Conservation (phyloP, 2,888 invertebrate genomes). For the Heteropelma amictum region DNA sequence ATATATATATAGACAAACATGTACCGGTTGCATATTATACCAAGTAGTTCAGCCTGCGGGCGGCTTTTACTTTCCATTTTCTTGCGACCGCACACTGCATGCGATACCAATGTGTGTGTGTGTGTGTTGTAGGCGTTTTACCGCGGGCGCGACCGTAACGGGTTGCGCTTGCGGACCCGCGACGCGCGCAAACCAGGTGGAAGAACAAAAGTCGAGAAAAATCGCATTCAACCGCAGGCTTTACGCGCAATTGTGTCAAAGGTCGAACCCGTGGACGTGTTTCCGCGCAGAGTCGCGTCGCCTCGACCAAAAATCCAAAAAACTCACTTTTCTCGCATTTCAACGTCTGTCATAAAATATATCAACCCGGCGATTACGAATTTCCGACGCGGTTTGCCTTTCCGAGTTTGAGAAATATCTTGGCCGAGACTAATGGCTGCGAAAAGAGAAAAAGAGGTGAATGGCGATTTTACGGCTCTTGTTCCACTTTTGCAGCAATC, state of each 20-base stretch:
- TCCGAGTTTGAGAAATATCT: no score
- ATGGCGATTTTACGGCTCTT: no score
- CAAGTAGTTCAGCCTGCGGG: constrained; percentile 58
- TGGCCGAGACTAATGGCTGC: no score
- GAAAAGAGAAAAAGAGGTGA: no score
- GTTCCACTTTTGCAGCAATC: no score
- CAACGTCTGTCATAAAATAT: no score
- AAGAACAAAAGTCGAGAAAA: constrained; percentile 51
- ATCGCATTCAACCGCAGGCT: constrained; percentile 16
- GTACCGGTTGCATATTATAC: no score
- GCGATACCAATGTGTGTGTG: background rate
- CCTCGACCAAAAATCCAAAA: no score
- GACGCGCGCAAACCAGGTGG: constrained; percentile 4
- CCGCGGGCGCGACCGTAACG: constrained; percentile 51
- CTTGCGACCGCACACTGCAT: constrained; percentile 59
- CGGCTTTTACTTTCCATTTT: constrained; percentile 73
- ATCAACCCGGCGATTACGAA: no score
- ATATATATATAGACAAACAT: constrained; percentile 57
- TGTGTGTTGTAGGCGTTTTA: constrained; percentile 26
- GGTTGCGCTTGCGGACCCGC: constrained; percentile 37
- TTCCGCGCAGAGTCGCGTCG: constrained; percentile 36
- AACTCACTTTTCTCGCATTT: no score
- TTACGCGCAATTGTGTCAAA: constrained; percentile 39
- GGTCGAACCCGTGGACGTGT: constrained; percentile 35
- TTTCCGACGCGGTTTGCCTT: no score